Evolutionary conservation across 2,888 invertebrate species (phyloP), one percentile per base, ranked within the genome.

Genomic region (Drosophila prostipennis): DNA sequence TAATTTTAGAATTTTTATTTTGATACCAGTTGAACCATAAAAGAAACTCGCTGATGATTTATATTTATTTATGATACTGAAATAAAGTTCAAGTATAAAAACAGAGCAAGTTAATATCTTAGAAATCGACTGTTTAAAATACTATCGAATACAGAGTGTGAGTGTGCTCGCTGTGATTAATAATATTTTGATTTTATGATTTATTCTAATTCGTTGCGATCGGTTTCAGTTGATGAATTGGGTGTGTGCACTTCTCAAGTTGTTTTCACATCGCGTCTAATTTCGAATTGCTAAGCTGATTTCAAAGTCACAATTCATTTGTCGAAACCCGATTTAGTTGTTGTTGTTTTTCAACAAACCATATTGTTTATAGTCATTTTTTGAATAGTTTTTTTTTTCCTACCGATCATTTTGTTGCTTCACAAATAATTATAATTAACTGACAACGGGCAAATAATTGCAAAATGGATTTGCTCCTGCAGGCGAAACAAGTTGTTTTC

Each of bases 381-480:
- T 46, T 40, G 45, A 46, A 29, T 19, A 39, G 34, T 40, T 64
- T 36, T 29, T 63, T 60, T 45, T 29, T 19, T 19, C 7, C 7
- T 45, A 29, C 26, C 8, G 2, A n/a, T 51, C 65, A 65, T 19
- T 51, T 64, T 64, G 67, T 64, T 67, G 68, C 51, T 39, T 37
- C 46, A 54, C 54, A 68, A 76, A 72, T 84, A 72, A 76, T 84
- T 73, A 80, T 83, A 83, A 86, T 80, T 78, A 74, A 70, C 72
- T 53, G 76, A 61, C 87, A 56, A 67, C 51, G 48, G 67, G 64
- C 52, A 58, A 82, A 61, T 80, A 85, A 86, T 83, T 86, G 83
- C 79, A 63, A 86, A 80, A 80, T 83, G 77, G 56, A 53, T 83
- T 79, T 69, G 68, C 85, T 82, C 85, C 87, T 82, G 85, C 85